These are phyloP conservation scores for Zoanthus sociatus DNA, from an alignment of 92 coral and sea anemone genomes.

Conservation along the genomic window DNA sequence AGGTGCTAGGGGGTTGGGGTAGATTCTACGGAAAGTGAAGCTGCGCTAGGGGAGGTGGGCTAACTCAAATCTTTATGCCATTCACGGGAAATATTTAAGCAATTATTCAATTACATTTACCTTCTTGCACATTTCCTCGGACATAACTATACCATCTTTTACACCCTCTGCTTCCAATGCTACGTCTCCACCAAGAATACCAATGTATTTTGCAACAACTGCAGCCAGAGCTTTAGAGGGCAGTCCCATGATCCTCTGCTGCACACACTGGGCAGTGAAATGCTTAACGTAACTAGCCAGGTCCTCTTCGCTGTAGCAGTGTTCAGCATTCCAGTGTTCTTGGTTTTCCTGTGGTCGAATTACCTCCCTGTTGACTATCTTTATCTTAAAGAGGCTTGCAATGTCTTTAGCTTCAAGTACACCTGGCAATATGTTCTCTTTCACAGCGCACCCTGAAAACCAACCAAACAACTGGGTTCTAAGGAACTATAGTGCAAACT, in stretches of 20 bases:
- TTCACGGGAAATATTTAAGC: too few relatives aligned
- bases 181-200: slow-evolving; percentile 63
- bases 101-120: slow-evolving; percentile 30
- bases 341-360: slow-evolving; percentile 46
- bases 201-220: slow-evolving; percentile 76
- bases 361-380: background rate
- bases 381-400: slow-evolving; percentile 12
- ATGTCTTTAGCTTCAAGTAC: slow-evolving; percentile 10
- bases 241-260: slow-evolving; percentile 91
- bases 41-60: too few relatives aligned
- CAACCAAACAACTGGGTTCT: background rate
- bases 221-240: slow-evolving; percentile 93
- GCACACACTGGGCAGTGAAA: slow-evolving; percentile 93
- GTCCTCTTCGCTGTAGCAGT: slow-evolving; percentile 91
- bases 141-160: slow-evolving; percentile 56
- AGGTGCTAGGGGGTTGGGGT: too few relatives aligned
- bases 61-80: too few relatives aligned
- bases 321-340: slow-evolving; percentile 81
- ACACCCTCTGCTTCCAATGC: slow-evolving; percentile 48
- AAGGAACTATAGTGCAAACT: too few relatives aligned
- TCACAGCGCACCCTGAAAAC: background rate
- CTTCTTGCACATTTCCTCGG: slow-evolving; percentile 93
- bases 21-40: too few relatives aligned
- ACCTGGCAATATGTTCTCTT: slow-evolving; percentile 30
- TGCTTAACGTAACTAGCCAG: slow-evolving; percentile 82